These are phyloP conservation scores for Vulpes vulpes DNA, from an alignment of 2,113 vertebrate species.

Conservation along the genomic window DNA sequence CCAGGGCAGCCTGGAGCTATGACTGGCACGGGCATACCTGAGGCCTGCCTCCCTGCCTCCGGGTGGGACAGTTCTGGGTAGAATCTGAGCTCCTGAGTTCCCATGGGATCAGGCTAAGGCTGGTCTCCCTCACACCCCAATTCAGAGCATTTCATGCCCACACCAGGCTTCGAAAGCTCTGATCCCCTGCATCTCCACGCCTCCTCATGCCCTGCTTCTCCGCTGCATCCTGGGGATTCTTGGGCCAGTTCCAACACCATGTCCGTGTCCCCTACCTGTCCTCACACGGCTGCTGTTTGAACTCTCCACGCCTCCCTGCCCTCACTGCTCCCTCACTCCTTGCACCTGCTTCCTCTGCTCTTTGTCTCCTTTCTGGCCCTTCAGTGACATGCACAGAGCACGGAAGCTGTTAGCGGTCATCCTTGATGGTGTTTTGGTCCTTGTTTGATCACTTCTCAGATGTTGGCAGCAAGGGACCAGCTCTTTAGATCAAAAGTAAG, in stretches of 20 bases:
- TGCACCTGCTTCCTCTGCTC: neutral
- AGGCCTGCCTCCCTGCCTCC: neutral
- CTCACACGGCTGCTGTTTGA: neutral
- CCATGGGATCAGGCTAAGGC: neutral
- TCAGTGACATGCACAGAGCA: neutral
- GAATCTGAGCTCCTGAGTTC: neutral
- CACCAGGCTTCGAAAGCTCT: neutral
- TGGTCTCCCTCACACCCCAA: neutral
- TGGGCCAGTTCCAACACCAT: neutral
- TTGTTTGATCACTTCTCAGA: neutral
- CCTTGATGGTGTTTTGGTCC: neutral
- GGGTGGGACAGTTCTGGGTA: neutral
- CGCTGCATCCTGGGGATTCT: neutral
- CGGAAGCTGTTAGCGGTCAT: neutral
- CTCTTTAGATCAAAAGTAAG: neutral
- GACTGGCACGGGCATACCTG: too few species aligned
- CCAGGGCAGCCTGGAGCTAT: neutral
- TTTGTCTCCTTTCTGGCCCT: neutral
- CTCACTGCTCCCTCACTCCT: neutral
- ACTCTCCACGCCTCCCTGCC: neutral
- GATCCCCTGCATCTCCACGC: neutral
- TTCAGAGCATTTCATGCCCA: neutral
- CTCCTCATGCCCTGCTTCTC: neutral
- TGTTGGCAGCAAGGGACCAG: neutral
- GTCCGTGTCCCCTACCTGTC: neutral